These are phyloP conservation scores for Rotaria socialis DNA, from an alignment of 2,888 invertebrate species.

Conservation along the genomic window DNA sequence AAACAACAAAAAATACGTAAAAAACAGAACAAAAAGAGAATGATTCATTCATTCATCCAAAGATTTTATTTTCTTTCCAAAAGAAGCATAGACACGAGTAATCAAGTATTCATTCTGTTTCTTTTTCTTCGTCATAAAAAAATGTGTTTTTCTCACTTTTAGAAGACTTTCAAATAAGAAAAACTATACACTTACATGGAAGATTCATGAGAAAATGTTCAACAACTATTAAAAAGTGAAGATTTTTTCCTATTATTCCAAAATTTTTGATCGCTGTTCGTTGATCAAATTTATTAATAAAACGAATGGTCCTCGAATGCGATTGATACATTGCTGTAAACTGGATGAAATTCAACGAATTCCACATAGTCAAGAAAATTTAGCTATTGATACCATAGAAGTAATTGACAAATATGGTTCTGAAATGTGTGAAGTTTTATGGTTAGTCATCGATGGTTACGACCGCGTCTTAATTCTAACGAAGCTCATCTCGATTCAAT, in stretches of 20 bases:
- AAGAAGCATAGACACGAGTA: no score
- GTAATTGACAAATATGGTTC: neutral
- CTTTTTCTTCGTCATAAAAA: no score
- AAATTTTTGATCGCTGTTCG: neutral
- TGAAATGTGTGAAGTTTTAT: neutral
- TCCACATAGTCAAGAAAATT: neutral
- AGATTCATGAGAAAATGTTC: neutral
- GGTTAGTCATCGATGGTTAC: slow-evolving; percentile 27
- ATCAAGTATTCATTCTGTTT: no score
- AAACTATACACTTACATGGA: neutral
- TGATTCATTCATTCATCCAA: no score
- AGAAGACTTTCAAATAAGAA: neutral
- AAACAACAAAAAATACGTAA: no score
- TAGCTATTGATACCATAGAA: neutral
- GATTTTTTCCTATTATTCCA: neutral
- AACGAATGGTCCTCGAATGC: neutral
- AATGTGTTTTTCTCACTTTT: no score
- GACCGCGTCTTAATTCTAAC: neutral
- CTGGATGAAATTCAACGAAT: neutral
- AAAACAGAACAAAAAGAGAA: no score
- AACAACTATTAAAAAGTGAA: neutral
- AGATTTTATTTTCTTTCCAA: no score
- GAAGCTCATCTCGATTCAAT: neutral
- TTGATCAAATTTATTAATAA: neutral
- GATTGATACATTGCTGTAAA: neutral